Evolutionary conservation across 2,888 invertebrate species (phyloP).

Genomic region (Drosophila mayaguana): DNA sequence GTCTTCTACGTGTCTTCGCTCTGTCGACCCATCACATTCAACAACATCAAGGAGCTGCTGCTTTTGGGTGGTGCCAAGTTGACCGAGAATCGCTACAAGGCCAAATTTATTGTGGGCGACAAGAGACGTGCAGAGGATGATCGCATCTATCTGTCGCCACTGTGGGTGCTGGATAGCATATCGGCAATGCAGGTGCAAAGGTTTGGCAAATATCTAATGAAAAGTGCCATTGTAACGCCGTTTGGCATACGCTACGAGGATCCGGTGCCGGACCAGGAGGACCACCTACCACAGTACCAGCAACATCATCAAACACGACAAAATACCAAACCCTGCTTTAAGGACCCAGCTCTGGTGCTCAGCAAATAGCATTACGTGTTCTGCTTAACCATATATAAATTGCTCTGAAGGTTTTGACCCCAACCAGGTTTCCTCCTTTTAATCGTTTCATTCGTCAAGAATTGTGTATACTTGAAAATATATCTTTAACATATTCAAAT

Average conservation of each 20-base stretch:
- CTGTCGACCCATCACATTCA: constrained; percentile 85
- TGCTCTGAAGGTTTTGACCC: not conserved
- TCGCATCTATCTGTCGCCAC: constrained; percentile 86
- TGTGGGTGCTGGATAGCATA: constrained; percentile 89
- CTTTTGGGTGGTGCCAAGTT: constrained; percentile 87
- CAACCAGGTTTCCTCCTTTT: not conserved
- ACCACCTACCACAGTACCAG: not conserved
- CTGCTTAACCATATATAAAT: not conserved
- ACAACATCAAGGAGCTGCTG: constrained; percentile 87
- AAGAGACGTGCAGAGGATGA: constrained; percentile 77
- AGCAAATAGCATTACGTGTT: constrained; percentile 34
- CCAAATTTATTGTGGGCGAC: constrained; percentile 87
- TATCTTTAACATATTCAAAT: not conserved
- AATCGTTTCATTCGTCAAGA: constrained; percentile 1
- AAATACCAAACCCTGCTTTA: constrained; percentile 9
- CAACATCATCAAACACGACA: not conserved
- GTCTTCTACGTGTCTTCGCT: constrained; percentile 87
- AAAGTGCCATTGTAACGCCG: constrained; percentile 63
- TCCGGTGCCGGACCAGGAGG: constrained; percentile 33
- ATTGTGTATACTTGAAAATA: too few relatives aligned
- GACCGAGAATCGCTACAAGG: constrained; percentile 85
- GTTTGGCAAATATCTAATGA: constrained; percentile 85
- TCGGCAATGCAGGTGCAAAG: constrained; percentile 86
- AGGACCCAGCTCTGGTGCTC: constrained; percentile 56
- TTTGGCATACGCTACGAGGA: constrained; percentile 58